Base-by-base conservation (phyloP, 2,888 invertebrate species). In the Cenopis cana region DNA sequence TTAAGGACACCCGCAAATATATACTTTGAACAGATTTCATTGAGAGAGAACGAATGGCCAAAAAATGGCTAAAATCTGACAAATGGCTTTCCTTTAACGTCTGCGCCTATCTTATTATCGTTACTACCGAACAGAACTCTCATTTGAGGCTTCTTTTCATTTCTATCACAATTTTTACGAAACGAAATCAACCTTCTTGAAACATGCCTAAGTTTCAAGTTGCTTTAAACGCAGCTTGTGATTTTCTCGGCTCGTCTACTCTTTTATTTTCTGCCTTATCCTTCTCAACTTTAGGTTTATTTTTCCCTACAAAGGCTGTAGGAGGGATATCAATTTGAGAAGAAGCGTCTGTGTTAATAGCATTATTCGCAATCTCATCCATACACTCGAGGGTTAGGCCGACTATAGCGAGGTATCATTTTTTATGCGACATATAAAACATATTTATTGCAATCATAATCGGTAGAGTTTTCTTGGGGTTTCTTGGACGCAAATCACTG, bases 321-420 rank as follows among this genome's bases (percentile, higher is more conserved):
- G 85, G 87, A 84, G 86, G 88, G 92, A 91, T 93, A 93, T 93
- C 92, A 93, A 92, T 92, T 92, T 92, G 92, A 92, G 90, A 88
- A 93, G 91, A 90, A 93, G 93, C 93, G 93, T 93, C 93, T 93
- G 93, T 93, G 92, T 90, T 93, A 93, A 93, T 93, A 93, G 93
- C 91, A 92, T 93, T 93, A 93, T 91, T 88, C 91, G 90, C 93
- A 93, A 93, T 93, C 93, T 93, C 93, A 91, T 92, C 93, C 91
- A 93, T 92, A 93, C 93, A 93, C 87, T 90, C 91, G 91, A 81
- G 91, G 91, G 91, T 89, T 89, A 89, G 87, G 89, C 87, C 88
- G 87, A 85, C 89, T 88, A 89, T 86, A 84, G 84, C 82, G 88
- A 85, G 89, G 87, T 89, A 92, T 92, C 87, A 90, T 90, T 92